Conservation (phyloP, 2,113 vertebrate species). For the Erythrolamprus reginae region DNA sequence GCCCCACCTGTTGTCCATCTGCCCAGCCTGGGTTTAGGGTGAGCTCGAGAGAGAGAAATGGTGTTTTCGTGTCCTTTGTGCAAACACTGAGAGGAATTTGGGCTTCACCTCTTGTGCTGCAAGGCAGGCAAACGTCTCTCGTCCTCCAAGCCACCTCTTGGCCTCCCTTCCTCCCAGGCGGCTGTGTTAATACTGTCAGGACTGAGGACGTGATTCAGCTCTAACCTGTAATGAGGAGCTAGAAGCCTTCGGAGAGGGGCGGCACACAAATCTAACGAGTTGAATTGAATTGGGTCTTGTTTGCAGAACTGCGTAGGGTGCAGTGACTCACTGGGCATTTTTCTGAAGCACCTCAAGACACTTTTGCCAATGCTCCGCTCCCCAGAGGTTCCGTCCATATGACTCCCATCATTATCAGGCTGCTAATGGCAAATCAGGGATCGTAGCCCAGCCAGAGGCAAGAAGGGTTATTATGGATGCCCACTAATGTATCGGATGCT, state of each 20-base stretch:
- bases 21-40: background rate
- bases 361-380: background rate
- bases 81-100: background rate
- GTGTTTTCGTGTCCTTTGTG: background rate
- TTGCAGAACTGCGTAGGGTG: background rate
- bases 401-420: background rate
- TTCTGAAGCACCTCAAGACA: background rate
- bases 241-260: no score
- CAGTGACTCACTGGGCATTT: no score
- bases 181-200: background rate
- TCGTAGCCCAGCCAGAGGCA: no score
- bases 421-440: background rate
- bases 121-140: background rate
- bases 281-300: no score
- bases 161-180: background rate
- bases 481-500: no score
- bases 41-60: background rate
- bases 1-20: background rate
- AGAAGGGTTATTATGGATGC: background rate
- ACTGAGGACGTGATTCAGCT: background rate
- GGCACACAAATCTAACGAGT: no score
- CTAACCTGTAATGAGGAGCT: background rate
- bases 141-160: background rate
- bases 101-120: background rate
- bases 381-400: background rate